phyloP scores from a whole-genome alignment of 2,113 vertebrate species.

The Etia nguti region DNA sequence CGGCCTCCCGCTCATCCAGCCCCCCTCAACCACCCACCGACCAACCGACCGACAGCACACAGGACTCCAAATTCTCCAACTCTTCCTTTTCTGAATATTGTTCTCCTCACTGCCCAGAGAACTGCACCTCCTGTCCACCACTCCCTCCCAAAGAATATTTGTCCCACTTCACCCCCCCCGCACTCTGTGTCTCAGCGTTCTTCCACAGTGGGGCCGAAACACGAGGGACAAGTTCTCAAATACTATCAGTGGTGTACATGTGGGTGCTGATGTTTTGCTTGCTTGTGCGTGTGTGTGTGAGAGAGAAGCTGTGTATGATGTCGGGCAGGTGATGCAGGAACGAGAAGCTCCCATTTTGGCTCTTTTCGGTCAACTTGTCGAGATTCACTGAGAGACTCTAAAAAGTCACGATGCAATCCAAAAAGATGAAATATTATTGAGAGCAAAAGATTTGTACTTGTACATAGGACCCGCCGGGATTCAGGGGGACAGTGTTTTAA shows the following conservation, averaged over 20 bases:
- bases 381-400: neutral
- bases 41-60: constrained; percentile 56
- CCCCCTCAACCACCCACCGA: neutral
- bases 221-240: neutral
- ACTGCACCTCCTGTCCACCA: constrained; percentile 39
- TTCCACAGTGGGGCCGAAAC: neutral
- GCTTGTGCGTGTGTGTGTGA: neutral
- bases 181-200: neutral
- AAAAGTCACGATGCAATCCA: constrained; percentile 15
- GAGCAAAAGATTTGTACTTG: constrained; percentile 63
- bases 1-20: neutral
- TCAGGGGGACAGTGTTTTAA: constrained; percentile 66
- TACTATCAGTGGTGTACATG: neutral
- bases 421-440: constrained; percentile 22
- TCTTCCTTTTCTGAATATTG: neutral
- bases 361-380: neutral
- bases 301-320: neutral
- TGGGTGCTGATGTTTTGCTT: neutral
- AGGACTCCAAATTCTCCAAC: constrained; percentile 49
- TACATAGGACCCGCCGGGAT: constrained; percentile 67
- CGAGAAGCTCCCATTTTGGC: neutral
- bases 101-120: constrained; percentile 45
- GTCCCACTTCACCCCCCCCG: neutral
- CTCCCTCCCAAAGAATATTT: neutral
- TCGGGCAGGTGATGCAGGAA: constrained; percentile 2